Conservation (phyloP, 2,797 vertebrate genomes). For the Prionace glauca region DNA sequence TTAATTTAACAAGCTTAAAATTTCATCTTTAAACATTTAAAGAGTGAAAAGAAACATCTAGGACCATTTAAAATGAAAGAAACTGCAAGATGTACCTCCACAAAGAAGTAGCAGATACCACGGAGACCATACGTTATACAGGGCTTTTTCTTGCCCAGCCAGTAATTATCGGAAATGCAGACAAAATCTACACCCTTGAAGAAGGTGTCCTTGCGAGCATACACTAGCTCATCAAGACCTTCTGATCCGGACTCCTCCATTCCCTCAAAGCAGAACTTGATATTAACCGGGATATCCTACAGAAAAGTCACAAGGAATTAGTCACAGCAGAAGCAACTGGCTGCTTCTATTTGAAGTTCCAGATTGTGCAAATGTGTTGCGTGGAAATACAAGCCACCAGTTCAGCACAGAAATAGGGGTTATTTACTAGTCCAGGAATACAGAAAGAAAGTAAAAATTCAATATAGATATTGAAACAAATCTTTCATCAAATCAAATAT, state of each 20-base stretch:
- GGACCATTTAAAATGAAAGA: too few species aligned
- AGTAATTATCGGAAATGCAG: constrained; percentile 98
- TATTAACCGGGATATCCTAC: constrained; percentile 88
- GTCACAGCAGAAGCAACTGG: neutral
- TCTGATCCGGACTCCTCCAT: constrained; percentile 98
- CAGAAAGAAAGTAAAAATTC: neutral
- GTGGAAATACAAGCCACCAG: neutral
- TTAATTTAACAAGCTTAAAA: neutral
- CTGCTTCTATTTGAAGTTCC: neutral
- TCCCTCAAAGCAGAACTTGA: constrained; percentile 93
- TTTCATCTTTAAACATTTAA: neutral
- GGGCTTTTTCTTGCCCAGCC: constrained; percentile 92
- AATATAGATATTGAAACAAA: neutral
- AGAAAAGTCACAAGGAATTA: constrained; percentile 13
- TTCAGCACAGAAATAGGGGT: neutral
- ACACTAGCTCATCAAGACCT: constrained; percentile 83
- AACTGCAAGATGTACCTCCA: constrained; percentile 60
- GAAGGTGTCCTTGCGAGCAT: constrained; percentile 74
- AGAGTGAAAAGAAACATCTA: neutral
- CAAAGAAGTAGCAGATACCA: constrained; percentile 88
- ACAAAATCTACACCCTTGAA: constrained; percentile 88
- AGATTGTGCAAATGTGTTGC: neutral
- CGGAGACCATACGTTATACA: constrained; percentile 94
- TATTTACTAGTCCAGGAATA: neutral
- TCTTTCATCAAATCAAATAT: neutral